Base-by-base conservation (phyloP, 53 echinoderm and acorn worm species). In the Zoroaster sp. region DNA sequence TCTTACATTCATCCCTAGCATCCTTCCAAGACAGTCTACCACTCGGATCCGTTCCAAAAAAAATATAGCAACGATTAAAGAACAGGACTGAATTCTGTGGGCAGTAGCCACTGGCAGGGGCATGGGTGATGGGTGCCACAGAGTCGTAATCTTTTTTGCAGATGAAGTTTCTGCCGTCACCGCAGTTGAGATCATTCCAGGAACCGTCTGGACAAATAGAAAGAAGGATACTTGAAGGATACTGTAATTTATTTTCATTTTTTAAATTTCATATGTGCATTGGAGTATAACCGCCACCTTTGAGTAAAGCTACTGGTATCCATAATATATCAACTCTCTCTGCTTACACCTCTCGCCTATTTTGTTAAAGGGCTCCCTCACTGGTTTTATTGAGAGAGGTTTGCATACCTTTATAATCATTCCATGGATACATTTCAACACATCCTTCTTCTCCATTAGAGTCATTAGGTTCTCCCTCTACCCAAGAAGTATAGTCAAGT, bases 181-280 rank as follows among this genome's bases (percentile, higher is more conserved):
- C 97, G 41, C 97, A 97, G 74, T 95, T 95, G 35, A 87, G 83
- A 77, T 97, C 97, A 90, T 95, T 97, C 97, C 97, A 97, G 6
- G 35, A 65, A 3, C 97, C 97, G 30, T 35, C 93, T 90, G 73
- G 63, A 59, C 9, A 28, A 40, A 30, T n/a, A n/a, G n/a, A 10
- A 14, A 74, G 9, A 74, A 18, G 33, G 15, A 35, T 25, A 74
- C 33, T 23, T 9, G 20, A 7, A 8, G 18, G 18, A 37, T 9
- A 74, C 13, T 35, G 18, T 74, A 74, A 35, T 17, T 17, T 23
- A 8, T 51, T 77, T 41, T 33, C 23, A 13, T 51, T 8, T 20
- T 40, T 15, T 23, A 30, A 9, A n/a, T n/a, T n/a, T n/a, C n/a
- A n/a, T n/a, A n/a, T n/a, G n/a, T n/a, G n/a, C n/a, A n/a, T n/a